Evolutionary conservation across 2,888 invertebrate species (phyloP), one percentile per base, ranked within the genome.

Genomic region (Philopedon plagiatum): DNA sequence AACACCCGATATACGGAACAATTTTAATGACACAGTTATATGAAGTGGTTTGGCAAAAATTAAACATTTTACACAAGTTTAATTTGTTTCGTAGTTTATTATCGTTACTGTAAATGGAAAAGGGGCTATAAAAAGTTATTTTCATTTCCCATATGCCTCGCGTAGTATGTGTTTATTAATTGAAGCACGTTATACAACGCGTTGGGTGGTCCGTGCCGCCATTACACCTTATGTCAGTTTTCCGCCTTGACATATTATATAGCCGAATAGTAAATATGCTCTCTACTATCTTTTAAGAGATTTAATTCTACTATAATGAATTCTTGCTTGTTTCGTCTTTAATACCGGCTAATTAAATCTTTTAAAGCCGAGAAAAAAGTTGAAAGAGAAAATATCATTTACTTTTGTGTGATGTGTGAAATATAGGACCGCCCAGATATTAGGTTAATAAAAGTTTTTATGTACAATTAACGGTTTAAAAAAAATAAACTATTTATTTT

Each of bases 141-240:
- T 65, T 73, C 65, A 69, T 69, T 68, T 70, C 49, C 63, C 73
- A 73, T 70, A 70, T 66, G 73, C 51, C 54, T 62, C 39, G 62
- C 56, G 61, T 66, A 66, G 23, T 70, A 70, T 62, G 70, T 73
- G 70, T 70, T 73, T 66, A 70, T 73, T 73, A 73, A 73, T 73
- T 73, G 60, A 70, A 56, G 62, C 70, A 65, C 63, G 73, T 58
- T 69, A 64, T 63, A 44, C 51, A 54, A 39, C 73, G 57, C 67
- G 26, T 56, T 73, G 73, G 73, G 73, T 73, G 73, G 73, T 65
- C 73, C 29, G 23, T 41, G 41, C 73, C 21, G 57, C 64, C 73
- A 65, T 73, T 69, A 64, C 32, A 60, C 39, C 51, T 39, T 69
- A 73, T 73, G 73, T 69, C 73, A 73, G 64, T 65, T 73, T 73